Percentiles rank a stretch among this genome's conserved stretches.
These are phyloP conservation scores for Leptodactylus fuscus DNA, from an alignment of 2,113 vertebrate species.

Conservation along the genomic window DNA sequence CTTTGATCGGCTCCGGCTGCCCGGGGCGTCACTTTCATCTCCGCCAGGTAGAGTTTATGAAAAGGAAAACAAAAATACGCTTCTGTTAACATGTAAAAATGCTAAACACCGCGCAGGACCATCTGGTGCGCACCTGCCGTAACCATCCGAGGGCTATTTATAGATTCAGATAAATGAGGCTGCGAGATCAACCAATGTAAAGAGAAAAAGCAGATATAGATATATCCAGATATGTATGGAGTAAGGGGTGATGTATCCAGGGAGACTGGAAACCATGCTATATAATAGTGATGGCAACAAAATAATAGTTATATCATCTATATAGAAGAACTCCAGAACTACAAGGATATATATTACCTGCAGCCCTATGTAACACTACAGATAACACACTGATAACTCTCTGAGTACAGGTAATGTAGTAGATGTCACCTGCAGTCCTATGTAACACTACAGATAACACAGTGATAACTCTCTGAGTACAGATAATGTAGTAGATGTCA, in stretches of 20 bases:
- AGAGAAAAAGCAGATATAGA: neutral
- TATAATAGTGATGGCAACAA: no score
- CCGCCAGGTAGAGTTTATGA: conserved; percentile 6
- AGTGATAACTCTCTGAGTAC: no score
- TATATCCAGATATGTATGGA: neutral
- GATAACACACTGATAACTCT: no score
- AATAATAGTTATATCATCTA: no score
- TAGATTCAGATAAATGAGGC: conserved; percentile 5
- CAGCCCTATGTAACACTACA: no score
- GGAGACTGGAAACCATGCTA: no score
- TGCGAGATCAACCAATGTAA: neutral
- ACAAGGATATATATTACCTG: no score
- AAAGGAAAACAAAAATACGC: neutral
- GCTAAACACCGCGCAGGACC: neutral
- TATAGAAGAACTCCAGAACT: no score
- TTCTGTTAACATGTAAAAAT: neutral
- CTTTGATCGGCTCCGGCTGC: neutral
- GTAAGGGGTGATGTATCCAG: neutral
- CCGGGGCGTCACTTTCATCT: conserved; percentile 3
- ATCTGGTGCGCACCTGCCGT: conserved; percentile 21
- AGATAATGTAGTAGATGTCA: no score
- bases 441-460: no score
- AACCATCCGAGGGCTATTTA: neutral
- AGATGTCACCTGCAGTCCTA: no score
- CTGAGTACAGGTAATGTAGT: no score